Base-by-base conservation (phyloP, 2,113 vertebrate genomes). In the Pithys albifrons region DNA sequence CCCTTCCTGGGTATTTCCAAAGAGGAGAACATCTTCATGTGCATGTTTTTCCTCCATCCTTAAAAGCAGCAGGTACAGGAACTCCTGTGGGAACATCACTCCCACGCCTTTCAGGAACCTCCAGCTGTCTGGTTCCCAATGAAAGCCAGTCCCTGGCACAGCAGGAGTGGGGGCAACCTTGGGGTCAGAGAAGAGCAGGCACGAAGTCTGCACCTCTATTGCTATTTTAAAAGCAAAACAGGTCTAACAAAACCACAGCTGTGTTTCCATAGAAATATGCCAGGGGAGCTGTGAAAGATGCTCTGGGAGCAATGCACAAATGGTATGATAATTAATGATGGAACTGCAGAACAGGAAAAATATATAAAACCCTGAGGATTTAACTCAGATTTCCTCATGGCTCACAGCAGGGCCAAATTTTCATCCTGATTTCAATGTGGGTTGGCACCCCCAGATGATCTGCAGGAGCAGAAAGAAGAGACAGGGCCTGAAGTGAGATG, bases 181-280 rank as follows among this genome's bases (percentile, higher is more conserved):
- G 43, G n/a, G 13, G 28, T 27, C 59, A 64, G 65, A 19, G 46
- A 52, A 41, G 31, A 70, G n/a, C 37, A 65, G 49, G 22, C 0
- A 0, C 8, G 19, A 79, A 78, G 3, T 18, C 78, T 48, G 52
- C 62, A 12, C 24, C 31, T 45, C 75, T 57, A 7, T 2, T 8
- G 1, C 43, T 80, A 6, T 69, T 91, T 71, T 19, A 78, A 82
- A 91, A 85, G 70, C 41, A 41, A 86, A 94, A 46, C 57, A 80
- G 46, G 31, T 70, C 27, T 66, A 64, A 62, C 58, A 85, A 76
- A 80, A 33, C 28, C 66, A 45, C 0, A 2, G 78, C 37, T 54
- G 49, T 1, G 74, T 95, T 95, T 94, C 93, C 87, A 95, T 82
- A 91, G 95, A 91, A 85, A 95, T 87, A 33, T n/a, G 66, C 58